Conservation (phyloP, 2,113 vertebrate genomes). For the Cervus canadensis region DNA sequence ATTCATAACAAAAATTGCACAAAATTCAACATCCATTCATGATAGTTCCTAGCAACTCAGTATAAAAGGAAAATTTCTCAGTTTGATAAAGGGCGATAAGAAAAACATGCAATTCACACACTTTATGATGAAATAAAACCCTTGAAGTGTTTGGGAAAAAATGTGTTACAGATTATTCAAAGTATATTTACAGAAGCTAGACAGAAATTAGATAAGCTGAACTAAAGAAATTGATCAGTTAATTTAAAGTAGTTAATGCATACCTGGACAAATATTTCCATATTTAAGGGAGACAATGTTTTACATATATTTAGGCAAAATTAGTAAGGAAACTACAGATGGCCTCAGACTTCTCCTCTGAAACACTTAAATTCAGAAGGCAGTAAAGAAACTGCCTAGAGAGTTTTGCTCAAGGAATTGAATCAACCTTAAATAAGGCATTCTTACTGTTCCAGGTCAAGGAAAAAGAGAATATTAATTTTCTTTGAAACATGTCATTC, state of each 20-base stretch:
- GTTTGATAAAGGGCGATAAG: background rate
- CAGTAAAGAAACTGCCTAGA: background rate
- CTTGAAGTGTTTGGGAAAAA: background rate
- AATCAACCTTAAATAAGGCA: background rate
- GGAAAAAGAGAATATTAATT: background rate
- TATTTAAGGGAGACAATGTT: background rate
- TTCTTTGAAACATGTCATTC: background rate
- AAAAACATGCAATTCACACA: background rate
- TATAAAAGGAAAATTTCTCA: background rate
- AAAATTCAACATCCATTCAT: background rate
- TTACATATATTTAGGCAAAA: background rate
- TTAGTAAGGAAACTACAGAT: background rate
- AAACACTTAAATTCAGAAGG: background rate
- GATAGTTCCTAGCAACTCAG: background rate
- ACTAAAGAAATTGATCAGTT: background rate
- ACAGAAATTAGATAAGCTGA: background rate
- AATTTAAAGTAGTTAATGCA: background rate
- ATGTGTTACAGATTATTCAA: background rate
- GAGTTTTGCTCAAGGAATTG: background rate
- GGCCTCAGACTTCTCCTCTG: slow-evolving; percentile 48
- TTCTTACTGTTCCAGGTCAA: background rate
- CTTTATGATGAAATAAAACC: background rate
- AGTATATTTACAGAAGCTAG: background rate
- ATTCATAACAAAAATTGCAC: background rate
- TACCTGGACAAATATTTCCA: background rate